phyloP scores from a whole-genome alignment of 2,113 vertebrate species.

The Apaloderma vittatum region DNA sequence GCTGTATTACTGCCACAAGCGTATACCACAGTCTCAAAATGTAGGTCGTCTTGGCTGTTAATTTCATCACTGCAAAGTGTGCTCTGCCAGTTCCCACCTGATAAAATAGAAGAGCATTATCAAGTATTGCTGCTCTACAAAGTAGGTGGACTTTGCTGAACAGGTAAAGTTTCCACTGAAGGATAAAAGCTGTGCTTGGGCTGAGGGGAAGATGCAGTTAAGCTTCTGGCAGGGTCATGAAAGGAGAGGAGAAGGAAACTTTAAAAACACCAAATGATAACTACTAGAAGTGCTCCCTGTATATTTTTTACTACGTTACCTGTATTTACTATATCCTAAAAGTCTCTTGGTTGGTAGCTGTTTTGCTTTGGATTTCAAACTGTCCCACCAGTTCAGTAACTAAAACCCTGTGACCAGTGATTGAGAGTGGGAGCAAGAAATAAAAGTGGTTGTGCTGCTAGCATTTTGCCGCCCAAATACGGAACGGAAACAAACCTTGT shows the following conservation, averaged over 20 bases:
- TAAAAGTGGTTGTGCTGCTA: background rate
- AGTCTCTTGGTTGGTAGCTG: background rate
- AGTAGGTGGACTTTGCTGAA: background rate
- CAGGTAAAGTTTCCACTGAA: background rate
- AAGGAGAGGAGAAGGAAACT: background rate
- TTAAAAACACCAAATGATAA: background rate
- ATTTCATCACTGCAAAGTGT: background rate
- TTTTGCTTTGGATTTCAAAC: background rate
- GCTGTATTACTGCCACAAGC: slow-evolving; percentile 77
- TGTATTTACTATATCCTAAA: background rate
- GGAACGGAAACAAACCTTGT: background rate
- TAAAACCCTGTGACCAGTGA: background rate
- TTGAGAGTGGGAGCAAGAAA: background rate
- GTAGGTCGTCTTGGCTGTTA: background rate
- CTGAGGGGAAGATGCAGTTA: background rate
- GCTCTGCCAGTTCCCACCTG: slow-evolving; percentile 16
- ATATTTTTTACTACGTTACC: background rate
- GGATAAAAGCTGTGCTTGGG: background rate
- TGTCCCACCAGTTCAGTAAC: background rate
- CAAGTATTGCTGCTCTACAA: background rate
- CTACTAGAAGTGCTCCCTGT: background rate
- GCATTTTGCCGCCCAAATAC: background rate
- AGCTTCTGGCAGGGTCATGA: background rate
- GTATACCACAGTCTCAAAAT: slow-evolving; percentile 73
- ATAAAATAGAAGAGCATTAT: background rate